These are phyloP conservation scores for Drosophila dunni DNA, from an alignment of 1,140 invertebrate species.

Conservation along the genomic window DNA sequence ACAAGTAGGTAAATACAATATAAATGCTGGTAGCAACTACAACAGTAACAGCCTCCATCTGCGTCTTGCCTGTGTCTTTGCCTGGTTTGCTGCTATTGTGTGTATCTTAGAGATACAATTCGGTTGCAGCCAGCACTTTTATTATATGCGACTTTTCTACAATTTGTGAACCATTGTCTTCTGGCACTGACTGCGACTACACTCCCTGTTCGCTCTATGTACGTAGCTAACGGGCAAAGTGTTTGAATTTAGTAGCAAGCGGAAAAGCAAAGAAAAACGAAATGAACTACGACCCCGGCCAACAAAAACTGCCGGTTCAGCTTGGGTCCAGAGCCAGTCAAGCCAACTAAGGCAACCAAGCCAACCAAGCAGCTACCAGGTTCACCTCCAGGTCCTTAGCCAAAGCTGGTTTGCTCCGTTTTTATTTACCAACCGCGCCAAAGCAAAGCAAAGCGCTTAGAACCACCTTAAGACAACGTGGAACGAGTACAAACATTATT, in stretches of 20 bases:
- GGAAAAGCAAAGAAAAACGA: slow-evolving; percentile 80
- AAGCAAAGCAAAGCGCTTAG: slow-evolving; percentile 52
- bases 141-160: slow-evolving; percentile 82
- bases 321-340: slow-evolving; percentile 35
- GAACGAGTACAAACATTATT: slow-evolving; percentile 49
- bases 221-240: slow-evolving; percentile 70
- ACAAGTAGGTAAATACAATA: slow-evolving; percentile 84
- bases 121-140: slow-evolving; percentile 81
- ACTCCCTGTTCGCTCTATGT: not conserved
- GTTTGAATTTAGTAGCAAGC: slow-evolving; percentile 80
- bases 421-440: slow-evolving; percentile 50
- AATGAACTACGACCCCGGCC: slow-evolving; percentile 76
- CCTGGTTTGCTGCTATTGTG: slow-evolving; percentile 25
- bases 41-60: slow-evolving; percentile 12
- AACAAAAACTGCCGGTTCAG: slow-evolving; percentile 28
- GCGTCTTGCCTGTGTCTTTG: slow-evolving; percentile 15
- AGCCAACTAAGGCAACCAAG: slow-evolving; percentile 21
- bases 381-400: slow-evolving; percentile 25
- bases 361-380: slow-evolving; percentile 25
- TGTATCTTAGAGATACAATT: slow-evolving; percentile 79
- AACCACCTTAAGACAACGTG: slow-evolving; percentile 59
- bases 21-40: slow-evolving; percentile 75
- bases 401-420: slow-evolving; percentile 5
- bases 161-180: slow-evolving; percentile 81
- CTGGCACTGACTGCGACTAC: slow-evolving; percentile 26